A percentile compares a stretch with the other conserved stretches of the same genome.
phyloP scores from a whole-genome alignment of 2,888 invertebrate genomes.

The Caenorhabditis angaria region DNA sequence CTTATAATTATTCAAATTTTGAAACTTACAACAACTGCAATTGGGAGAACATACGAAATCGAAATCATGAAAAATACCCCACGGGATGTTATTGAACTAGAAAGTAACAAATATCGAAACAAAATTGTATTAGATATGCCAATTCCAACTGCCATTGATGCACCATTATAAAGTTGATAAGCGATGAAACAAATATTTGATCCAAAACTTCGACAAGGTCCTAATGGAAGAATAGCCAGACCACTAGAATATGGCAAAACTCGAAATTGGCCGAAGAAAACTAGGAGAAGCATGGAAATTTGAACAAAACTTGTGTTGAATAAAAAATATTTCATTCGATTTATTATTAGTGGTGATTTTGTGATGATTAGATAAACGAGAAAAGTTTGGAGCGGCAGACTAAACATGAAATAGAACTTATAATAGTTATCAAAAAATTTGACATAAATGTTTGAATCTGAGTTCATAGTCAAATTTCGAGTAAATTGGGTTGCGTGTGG shows the following conservation, averaged over 20 bases:
- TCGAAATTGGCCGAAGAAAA: not conserved
- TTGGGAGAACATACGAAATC: not conserved
- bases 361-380: not conserved
- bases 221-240: not conserved
- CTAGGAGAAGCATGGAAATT: not conserved
- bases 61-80: not conserved
- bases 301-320: not conserved
- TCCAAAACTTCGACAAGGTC: not conserved
- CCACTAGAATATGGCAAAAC: not conserved
- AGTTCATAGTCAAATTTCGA: not conserved
- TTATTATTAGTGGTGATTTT: not conserved
- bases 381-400: not conserved
- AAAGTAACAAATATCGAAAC: not conserved
- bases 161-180: not conserved
- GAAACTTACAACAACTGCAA: not conserved
- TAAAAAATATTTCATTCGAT: conserved; percentile 4
- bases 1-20: too few relatives aligned
- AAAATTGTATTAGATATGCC: not conserved
- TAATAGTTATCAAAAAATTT: not conserved
- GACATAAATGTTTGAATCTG: not conserved
- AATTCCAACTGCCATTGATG: not conserved
- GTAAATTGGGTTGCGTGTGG: too few relatives aligned
- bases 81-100: not conserved
- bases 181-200: not conserved
- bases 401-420: not conserved